These are phyloP conservation scores for Eilema depressum DNA, from an alignment of 2,888 invertebrate species.

Conservation along the genomic window DNA sequence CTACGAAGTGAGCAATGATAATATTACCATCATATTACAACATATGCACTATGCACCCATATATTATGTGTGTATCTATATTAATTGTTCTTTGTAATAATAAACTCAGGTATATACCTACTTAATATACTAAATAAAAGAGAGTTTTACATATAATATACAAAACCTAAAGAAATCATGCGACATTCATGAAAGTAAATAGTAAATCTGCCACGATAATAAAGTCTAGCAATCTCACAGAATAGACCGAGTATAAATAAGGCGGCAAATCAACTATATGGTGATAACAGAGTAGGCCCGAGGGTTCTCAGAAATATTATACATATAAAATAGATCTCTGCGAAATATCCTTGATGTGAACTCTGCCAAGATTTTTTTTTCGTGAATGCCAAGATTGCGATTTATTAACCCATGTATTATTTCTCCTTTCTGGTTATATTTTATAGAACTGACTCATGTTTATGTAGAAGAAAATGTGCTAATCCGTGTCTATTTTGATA, in stretches of 20 bases:
- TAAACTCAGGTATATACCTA: neutral
- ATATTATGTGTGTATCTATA: no score
- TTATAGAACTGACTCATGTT: constrained; percentile 26
- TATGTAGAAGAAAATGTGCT: constrained; percentile 12
- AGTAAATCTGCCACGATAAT: constrained; percentile 27
- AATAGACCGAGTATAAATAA: constrained; percentile 24
- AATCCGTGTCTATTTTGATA: neutral
- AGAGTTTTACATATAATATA: constrained; percentile 16
- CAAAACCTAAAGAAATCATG: constrained; percentile 19
- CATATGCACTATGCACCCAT: no score
- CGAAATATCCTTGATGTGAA: constrained; percentile 31
- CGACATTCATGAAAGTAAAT: constrained; percentile 39
- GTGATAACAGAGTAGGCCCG: constrained; percentile 34
- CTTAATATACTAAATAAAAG: neutral
- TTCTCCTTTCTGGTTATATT: constrained; percentile 31
- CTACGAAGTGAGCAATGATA: no score
- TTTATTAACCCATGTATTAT: constrained; percentile 44
- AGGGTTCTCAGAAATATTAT: constrained; percentile 18
- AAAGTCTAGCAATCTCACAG: constrained; percentile 21
- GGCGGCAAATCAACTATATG: constrained; percentile 42
- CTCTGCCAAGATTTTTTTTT: constrained; percentile 46
- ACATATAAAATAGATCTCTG: constrained; percentile 34
- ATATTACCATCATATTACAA: no score
- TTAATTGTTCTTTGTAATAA: neutral
- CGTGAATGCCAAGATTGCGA: constrained; percentile 40